Evolutionary conservation across 2,113 vertebrate species (phyloP).

Genomic region (Myiopsitta monachus): DNA sequence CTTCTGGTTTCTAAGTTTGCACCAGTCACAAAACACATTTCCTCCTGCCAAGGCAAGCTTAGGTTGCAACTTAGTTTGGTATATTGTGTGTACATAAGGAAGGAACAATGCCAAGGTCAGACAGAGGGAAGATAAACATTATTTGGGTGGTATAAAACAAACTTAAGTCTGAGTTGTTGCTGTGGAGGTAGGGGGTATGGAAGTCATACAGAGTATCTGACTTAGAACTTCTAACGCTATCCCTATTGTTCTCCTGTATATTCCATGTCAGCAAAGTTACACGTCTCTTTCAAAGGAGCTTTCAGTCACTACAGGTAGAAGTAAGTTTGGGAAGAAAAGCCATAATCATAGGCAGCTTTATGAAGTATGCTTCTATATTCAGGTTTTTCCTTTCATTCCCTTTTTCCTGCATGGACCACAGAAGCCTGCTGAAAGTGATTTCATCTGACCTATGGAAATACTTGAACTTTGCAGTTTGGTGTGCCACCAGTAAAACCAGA

Average conservation of each 20-base stretch:
- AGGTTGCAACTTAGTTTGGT: neutral
- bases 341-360: neutral
- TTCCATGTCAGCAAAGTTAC: neutral
- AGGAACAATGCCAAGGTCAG: neutral
- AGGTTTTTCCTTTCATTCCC: neutral
- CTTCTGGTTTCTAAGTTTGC: neutral
- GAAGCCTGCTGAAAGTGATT: neutral
- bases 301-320: neutral
- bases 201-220: neutral
- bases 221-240: neutral
- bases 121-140: constrained; percentile 15
- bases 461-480: neutral
- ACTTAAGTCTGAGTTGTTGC: neutral
- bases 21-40: neutral
- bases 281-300: neutral
- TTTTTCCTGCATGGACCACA: neutral
- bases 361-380: neutral
- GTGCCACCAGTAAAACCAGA: neutral
- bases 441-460: neutral
- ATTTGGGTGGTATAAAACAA: constrained; percentile 6
- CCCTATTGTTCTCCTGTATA: neutral
- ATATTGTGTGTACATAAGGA: constrained; percentile 3
- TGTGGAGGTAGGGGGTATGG: neutral
- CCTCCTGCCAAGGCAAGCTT: neutral
- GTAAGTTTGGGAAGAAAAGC: neutral